These are phyloP conservation scores for Conopomorpha cramerella DNA, from an alignment of 1,140 invertebrate species.

Conservation along the genomic window DNA sequence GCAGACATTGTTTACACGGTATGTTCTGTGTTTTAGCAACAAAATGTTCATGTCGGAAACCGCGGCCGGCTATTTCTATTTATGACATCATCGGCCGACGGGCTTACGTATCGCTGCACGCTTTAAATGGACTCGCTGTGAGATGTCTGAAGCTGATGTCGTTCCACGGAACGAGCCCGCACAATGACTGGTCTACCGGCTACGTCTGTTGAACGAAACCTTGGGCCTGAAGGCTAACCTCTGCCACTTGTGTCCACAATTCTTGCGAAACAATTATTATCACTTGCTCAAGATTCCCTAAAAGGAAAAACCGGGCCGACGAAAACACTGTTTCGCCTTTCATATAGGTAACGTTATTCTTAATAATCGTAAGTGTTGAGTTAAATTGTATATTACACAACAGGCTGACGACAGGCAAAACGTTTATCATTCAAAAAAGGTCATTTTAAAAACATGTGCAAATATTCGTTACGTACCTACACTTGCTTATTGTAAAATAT, in stretches of 20 bases:
- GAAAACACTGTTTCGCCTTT: constrained; percentile 27
- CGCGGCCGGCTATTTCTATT: constrained; percentile 53
- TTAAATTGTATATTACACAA: too few species aligned
- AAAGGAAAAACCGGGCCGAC: constrained; percentile 36
- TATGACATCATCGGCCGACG: constrained; percentile 57
- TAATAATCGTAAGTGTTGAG: too few species aligned
- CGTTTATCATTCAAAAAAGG: too few species aligned
- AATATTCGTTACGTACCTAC: too few species aligned
- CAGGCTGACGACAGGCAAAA: too few species aligned
- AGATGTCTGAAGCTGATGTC: constrained; percentile 54
- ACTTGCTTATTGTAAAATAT: neutral
- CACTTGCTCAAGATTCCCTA: constrained; percentile 53
- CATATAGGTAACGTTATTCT: too few species aligned
- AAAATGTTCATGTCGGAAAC: constrained; percentile 19
- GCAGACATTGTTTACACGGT: constrained; percentile 21
- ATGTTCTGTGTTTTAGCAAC: constrained; percentile 23
- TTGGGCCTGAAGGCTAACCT: too few species aligned
- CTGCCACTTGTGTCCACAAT: constrained; percentile 22
- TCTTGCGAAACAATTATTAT: constrained; percentile 42
- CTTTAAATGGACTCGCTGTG: constrained; percentile 55
- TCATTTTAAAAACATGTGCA: too few species aligned
- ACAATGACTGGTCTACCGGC: too few species aligned
- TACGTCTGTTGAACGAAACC: too few species aligned
- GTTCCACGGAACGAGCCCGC: constrained; percentile 52
- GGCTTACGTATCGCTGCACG: constrained; percentile 57